A percentile compares a stretch with the other conserved stretches of the same genome.
These are phyloP conservation scores for Hydraecia micacea DNA, from an alignment of 2,888 invertebrate species.

Conservation along the genomic window DNA sequence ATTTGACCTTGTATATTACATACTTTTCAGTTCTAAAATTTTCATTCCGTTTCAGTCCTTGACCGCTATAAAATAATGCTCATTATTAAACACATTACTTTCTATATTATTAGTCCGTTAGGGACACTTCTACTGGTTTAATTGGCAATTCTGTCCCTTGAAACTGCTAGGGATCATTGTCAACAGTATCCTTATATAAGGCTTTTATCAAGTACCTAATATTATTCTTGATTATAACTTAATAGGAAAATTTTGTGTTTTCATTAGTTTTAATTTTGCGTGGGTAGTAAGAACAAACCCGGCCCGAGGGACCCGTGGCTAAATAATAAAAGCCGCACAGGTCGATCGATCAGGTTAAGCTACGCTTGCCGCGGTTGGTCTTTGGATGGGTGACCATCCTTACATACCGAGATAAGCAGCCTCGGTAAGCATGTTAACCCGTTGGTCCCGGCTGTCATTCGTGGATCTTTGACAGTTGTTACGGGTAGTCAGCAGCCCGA, in stretches of 20 bases:
- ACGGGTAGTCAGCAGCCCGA: no score
- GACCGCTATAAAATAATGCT: constrained; percentile 41
- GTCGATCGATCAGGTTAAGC: no score
- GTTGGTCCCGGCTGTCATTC: no score
- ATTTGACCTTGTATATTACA: neutral
- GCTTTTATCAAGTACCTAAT: constrained; percentile 15
- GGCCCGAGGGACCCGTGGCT: no score
- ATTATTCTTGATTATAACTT: constrained; percentile 41
- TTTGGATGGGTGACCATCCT: no score
- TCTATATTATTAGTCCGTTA: constrained; percentile 31
- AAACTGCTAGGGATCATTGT: constrained; percentile 46
- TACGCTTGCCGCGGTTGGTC: no score
- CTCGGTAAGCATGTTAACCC: no score
- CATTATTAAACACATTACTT: constrained; percentile 46
- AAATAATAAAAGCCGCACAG: no score
- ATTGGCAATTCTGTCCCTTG: constrained; percentile 55
- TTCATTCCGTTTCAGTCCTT: constrained; percentile 22
- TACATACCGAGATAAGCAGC: no score
- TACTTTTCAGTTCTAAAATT: constrained; percentile 12
- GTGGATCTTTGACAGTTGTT: no score
- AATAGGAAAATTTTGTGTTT: constrained; percentile 20
- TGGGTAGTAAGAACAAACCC: neutral
- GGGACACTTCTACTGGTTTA: constrained; percentile 46
- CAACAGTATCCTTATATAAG: constrained; percentile 34
- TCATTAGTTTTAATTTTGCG: constrained; percentile 16